phyloP scores from a whole-genome alignment of 2,113 vertebrate species.

The Mesembrinibis cayennensis region DNA sequence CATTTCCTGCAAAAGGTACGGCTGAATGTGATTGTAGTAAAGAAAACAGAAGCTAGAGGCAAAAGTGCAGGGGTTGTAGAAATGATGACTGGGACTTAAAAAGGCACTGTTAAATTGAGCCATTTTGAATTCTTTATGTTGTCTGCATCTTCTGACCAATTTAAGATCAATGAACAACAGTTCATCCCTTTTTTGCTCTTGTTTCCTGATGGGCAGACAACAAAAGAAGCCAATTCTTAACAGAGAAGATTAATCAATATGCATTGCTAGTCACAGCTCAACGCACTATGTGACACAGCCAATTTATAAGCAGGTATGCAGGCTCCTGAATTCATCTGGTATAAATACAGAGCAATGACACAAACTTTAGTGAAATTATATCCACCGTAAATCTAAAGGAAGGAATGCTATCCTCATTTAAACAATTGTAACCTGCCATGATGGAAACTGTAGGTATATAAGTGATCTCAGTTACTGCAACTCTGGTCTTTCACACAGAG shows the following conservation, averaged over 20 bases:
- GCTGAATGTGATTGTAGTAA: background rate
- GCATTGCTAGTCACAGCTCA: background rate
- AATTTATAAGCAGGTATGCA: background rate
- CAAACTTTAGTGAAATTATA: background rate
- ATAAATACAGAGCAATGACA: background rate
- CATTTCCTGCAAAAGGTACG: slow-evolving; percentile 33
- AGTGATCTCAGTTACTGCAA: background rate
- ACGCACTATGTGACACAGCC: fast-evolving
- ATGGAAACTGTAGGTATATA: background rate
- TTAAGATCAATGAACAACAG: background rate
- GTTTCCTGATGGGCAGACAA: slow-evolving; percentile 16
- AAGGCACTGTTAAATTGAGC: background rate
- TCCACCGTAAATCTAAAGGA: background rate
- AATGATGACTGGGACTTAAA: background rate
- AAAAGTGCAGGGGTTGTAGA: background rate
- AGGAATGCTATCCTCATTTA: background rate
- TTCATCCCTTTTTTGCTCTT: background rate
- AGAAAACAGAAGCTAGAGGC: slow-evolving; percentile 1
- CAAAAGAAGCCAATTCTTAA: background rate
- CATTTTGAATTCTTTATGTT: background rate
- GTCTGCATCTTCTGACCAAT: background rate
- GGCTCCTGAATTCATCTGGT: background rate
- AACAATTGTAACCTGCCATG: background rate
- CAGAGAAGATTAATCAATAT: background rate
- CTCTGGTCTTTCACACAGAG: background rate